These are phyloP conservation scores for Nomada ferruginata DNA, from an alignment of 2,888 invertebrate genomes.

Conservation along the genomic window DNA sequence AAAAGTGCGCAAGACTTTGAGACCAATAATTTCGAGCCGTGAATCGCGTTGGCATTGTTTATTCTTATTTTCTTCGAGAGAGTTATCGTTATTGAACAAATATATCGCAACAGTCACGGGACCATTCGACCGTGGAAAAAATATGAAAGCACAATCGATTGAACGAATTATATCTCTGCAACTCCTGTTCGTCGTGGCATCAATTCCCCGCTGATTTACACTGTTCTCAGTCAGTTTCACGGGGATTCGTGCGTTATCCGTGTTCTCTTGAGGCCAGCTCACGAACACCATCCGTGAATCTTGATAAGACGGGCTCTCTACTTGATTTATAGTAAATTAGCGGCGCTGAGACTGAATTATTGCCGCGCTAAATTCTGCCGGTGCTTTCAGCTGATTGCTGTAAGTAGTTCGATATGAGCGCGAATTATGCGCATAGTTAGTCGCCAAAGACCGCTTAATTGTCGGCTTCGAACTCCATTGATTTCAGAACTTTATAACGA, in stretches of 20 bases:
- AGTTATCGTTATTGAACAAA: too few relatives aligned
- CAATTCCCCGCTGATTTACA: constrained; percentile 22
- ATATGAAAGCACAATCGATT: too few relatives aligned
- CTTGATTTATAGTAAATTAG: constrained; percentile 31
- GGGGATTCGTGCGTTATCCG: not conserved
- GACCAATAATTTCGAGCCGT: too few relatives aligned
- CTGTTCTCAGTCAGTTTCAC: not conserved
- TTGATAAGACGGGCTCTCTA: constrained; percentile 12
- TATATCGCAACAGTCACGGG: too few relatives aligned
- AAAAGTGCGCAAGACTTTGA: too few relatives aligned
- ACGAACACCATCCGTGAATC: constrained; percentile 1
- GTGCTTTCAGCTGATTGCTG: constrained; percentile 16
- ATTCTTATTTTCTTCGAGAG: too few relatives aligned
- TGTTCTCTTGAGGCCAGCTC: not conserved
- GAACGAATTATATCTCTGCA: not conserved
- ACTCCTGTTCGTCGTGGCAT: not conserved
- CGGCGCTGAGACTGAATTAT: constrained; percentile 21
- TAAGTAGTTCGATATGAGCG: constrained; percentile 12
- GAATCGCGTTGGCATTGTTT: too few relatives aligned
- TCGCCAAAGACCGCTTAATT: not conserved
- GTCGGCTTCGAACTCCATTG: not conserved
- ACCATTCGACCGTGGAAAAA: too few relatives aligned
- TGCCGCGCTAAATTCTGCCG: constrained; percentile 15
- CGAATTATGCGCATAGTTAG: constrained; percentile 7
- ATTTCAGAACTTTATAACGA: not conserved